Evolutionary conservation across 2,113 vertebrate species (phyloP), one percentile per base, ranked within the genome.

Genomic region (Clupea harengus): DNA sequence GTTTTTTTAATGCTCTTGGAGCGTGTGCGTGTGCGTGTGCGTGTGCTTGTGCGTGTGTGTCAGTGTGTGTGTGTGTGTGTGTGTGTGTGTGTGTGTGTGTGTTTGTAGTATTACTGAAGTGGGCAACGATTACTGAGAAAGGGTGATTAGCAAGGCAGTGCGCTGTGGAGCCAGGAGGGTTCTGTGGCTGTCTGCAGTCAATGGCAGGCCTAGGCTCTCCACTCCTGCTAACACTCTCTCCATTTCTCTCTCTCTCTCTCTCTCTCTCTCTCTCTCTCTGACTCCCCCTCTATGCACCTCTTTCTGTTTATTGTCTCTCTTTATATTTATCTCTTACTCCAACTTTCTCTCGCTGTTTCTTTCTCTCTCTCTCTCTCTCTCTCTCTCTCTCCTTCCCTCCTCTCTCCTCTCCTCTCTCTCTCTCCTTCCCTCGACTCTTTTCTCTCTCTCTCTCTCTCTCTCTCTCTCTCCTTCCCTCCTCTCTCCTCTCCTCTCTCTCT

Each of bases 81-180:
- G 80, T 67, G n/a, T 45, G 81, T 57, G 7, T 83, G 82, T 80
- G 22, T n/a, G 44, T 46, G 49, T 32, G 39, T 47, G 54, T 52
- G 49, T 72, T 0, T 28, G 18, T 45, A 64, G 50, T 67, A 67
- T 67, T 67, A n/a, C n/a, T 67, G 60, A 67, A 67, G 60, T 67
- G 60, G 60, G 60, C 85, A 72, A 17, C 17, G 83, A 84, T 84
- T 84, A 72, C 44, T 85, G 54, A 82, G 82, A 67, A 45, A 82
- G 85, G 47, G 80, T 82, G 54, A 82, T 84, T 75, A 85, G 39
- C 20, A 52, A 78, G 81, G 50, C 82, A 67, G 64, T 2, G 25
- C 25, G 2, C 25, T 72, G 64, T 72, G 64, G 22, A 28, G 64
- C 64, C 52, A 54, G 52, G 17, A 54, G 52, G 17, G 17, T 15